Conservation (phyloP, 2,888 invertebrate species). For the Caenorhabditis becei region DNA sequence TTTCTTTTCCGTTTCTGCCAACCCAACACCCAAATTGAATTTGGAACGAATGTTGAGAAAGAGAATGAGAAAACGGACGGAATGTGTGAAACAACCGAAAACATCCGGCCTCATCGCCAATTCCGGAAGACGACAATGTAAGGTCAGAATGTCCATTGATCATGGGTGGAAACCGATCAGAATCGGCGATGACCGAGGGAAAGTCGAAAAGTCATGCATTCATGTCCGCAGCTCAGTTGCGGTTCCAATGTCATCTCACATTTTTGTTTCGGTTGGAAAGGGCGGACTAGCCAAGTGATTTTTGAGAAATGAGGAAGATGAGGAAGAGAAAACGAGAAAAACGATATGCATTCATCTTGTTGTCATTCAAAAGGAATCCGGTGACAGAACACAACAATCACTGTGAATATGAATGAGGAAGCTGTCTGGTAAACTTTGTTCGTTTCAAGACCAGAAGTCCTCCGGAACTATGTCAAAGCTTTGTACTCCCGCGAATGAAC, state of each 20-base stretch:
- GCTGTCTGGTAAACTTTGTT: no score
- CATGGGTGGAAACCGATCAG: constrained; percentile 47
- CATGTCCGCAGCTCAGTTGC: constrained; percentile 26
- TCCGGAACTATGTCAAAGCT: no score
- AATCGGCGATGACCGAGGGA: constrained; percentile 51
- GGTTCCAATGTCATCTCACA: constrained; percentile 24
- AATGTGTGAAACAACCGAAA: constrained; percentile 50
- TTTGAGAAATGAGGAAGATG: constrained; percentile 16
- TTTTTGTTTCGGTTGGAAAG: not conserved
- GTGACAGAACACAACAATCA: not conserved
- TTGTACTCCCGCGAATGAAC: not conserved
- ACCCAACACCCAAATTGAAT: constrained; percentile 39
- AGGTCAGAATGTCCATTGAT: constrained; percentile 22
- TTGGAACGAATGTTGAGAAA: constrained; percentile 40
- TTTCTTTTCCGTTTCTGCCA: constrained; percentile 14
- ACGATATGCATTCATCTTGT: constrained; percentile 30
- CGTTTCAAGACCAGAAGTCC: no score
- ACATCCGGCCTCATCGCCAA: constrained; percentile 36
- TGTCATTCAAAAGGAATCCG: not conserved
- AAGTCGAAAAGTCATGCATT: constrained; percentile 44
- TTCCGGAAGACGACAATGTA: constrained; percentile 43
- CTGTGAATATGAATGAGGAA: no score
- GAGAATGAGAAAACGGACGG: constrained; percentile 6
- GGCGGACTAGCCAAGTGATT: constrained; percentile 41
- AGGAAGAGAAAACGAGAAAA: constrained; percentile 6